phyloP scores from a whole-genome alignment of 2,888 invertebrate genomes.

The Dolichopus griseipennis region DNA sequence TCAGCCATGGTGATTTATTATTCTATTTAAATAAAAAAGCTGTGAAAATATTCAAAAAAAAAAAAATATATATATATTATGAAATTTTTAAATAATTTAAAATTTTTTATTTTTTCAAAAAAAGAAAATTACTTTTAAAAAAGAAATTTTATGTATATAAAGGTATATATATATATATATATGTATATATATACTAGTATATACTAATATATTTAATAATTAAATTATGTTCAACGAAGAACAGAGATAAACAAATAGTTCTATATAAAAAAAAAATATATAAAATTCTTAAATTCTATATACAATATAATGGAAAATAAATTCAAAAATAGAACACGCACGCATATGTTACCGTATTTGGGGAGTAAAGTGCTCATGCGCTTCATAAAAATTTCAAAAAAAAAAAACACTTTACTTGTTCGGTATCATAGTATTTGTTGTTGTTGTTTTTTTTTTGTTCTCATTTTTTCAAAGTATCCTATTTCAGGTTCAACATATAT shows the following conservation, averaged over 20 bases:
- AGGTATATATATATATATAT: too few relatives aligned
- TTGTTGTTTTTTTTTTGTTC: background rate
- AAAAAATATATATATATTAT: constrained; percentile 12
- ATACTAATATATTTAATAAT: background rate
- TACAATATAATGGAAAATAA: constrained; percentile 21
- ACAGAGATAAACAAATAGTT: background rate
- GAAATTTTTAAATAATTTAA: constrained; percentile 11
- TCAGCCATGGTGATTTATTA: constrained; percentile 68
- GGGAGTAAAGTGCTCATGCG: constrained; percentile 7
- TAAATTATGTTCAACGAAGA: background rate
- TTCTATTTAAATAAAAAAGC: constrained; percentile 28
- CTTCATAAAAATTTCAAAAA: background rate
- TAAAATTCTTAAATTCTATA: constrained; percentile 14
- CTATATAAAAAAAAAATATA: too few relatives aligned
- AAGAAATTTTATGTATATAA: background rate
- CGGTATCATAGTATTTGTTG: too few relatives aligned
- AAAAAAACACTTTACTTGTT: too few relatives aligned
- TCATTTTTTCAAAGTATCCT: background rate
- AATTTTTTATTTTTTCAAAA: constrained; percentile 10
- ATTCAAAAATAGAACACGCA: constrained; percentile 5
- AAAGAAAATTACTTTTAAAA: constrained; percentile 14
- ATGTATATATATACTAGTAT: too few relatives aligned
- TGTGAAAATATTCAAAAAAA: constrained; percentile 17
- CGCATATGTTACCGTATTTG: constrained; percentile 12
- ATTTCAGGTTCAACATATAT: background rate